These are phyloP conservation scores for Brachirus orientalis DNA, from an alignment of 2,113 vertebrate genomes.

Conservation along the genomic window DNA sequence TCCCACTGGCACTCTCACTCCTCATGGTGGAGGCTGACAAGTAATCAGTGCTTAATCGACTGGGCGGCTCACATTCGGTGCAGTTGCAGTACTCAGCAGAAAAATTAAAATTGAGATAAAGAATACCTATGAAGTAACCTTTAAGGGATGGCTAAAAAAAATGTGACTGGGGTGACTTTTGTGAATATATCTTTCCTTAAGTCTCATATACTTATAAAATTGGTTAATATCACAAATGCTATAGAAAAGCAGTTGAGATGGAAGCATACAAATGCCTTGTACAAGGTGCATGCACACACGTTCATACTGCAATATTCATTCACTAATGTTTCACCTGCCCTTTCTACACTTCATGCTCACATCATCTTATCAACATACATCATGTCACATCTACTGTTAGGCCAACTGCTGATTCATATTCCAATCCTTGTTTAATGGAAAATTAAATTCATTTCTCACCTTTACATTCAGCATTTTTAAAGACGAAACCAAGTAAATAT, in stretches of 20 bases:
- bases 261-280: too few relatives aligned
- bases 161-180: too few relatives aligned
- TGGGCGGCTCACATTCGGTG: constrained; percentile 56
- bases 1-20: constrained; percentile 39
- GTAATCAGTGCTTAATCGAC: constrained; percentile 69
- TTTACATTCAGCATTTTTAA: neutral
- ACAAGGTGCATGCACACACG: too few relatives aligned
- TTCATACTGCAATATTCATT: too few relatives aligned
- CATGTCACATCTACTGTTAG: constrained; percentile 8
- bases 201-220: too few relatives aligned
- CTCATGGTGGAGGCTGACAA: constrained; percentile 56
- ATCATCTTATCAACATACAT: neutral
- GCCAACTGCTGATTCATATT: constrained; percentile 8
- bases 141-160: constrained; percentile 23
- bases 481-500: neutral
- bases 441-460: neutral
- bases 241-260: too few relatives aligned
- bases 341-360: too few relatives aligned
- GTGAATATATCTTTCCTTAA: too few relatives aligned
- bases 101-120: constrained; percentile 60
- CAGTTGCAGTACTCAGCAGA: constrained; percentile 72
- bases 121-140: constrained; percentile 25
- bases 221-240: too few relatives aligned
- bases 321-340: too few relatives aligned
- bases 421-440: constrained; percentile 16